Base-by-base conservation (phyloP, 2,797 vertebrate species). In the Morus bassanus region DNA sequence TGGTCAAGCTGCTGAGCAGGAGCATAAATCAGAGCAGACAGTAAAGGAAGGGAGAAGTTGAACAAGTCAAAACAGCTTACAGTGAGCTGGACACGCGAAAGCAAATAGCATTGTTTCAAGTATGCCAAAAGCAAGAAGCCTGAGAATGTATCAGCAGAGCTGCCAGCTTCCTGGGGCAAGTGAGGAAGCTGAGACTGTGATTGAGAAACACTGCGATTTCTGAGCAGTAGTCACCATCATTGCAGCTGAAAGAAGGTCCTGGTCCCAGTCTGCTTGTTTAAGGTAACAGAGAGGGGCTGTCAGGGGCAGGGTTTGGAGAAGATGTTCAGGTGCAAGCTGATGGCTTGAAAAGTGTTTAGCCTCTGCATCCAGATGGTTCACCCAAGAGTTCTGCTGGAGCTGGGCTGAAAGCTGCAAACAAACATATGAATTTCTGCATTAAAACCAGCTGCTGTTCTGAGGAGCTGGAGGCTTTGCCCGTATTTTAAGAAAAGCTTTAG, bases 391-490 rank as follows among this genome's bases (percentile, higher is more conserved):
- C 64, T 94, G 64, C 56, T 61, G 84, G 45, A 95, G 70, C 86
- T 85, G 63, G 53, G 35, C 77, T 78, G 86, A 85, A 95, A 77
- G 78, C 84, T 95, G 94, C 78, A 77, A 92, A 85, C 59, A 94
- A 85, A 81, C 46, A 65, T 54, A 45, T 0, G 0, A 24, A 15
- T 79, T 93, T 93, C 88, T 96, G 70, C 63, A 86, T 94, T 87
- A 77, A 94, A 95, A 65, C 17, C 78, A 82, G 86, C 68, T 95
- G 90, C 80, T 67, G 7, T 57, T 91, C 60, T 4, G 14, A 70
- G 45, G 57, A 88, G n/a, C 56, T 46, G 33, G 59, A 85, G 57
- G 51, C 56, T 95, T 91, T 88, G 43, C 70, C 35, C 2, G 0
- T 65, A 19, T 91, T 94, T 86, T 63, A 70, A 41, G 67, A 80